Base-by-base conservation (phyloP, 2,797 vertebrate genomes). In the Hemibagrus guttatus region DNA sequence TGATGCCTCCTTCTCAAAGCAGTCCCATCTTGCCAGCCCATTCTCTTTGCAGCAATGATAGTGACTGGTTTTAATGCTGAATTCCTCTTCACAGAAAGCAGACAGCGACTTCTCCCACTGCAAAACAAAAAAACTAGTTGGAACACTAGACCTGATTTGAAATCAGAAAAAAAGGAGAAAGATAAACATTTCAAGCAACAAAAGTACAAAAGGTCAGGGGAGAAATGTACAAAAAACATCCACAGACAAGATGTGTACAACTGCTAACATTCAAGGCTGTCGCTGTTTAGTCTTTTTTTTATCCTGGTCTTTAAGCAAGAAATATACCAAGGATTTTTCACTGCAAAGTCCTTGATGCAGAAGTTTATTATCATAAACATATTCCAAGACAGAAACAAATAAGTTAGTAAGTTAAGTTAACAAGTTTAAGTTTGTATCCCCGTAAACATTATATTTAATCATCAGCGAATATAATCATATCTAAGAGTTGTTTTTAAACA, bases 71-170 rank as follows among this genome's bases (percentile, higher is more conserved):
- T 93, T 92, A 13, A 92, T 26, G 0, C 19, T 1, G 54, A 87
- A 90, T 82, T 93, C 93, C 1, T 91, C 89, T 1, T 74, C 0
- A 85, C 96, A 96, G 91, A 93, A 96, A 5, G 64, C 28, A 23
- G 87, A 0, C 1, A 96, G 80, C 0, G 91, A 90, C 14, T 84
- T 88, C 89, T 92, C 81, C 96, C 96, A 96, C 96, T 96, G 86
- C 23, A 88, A 83, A 81, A 84, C 39, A 78, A 69, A 64, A 28
- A 83, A 2, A 85, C 23, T 69, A 46, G 64, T 31, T 54, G 42
- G 39, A 81, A 64, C 35, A 68, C n/a, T 35, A 74, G 61, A 83
- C 26, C 16, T 2, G 4, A 46, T 17, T n/a, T 59, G 61, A 12
- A 85, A 68, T 64, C 19, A 63, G 35, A 56, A 4, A 56, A 39